Base-by-base conservation (phyloP, 1,140 invertebrate genomes). In the Spodoptera frugiperda region DNA sequence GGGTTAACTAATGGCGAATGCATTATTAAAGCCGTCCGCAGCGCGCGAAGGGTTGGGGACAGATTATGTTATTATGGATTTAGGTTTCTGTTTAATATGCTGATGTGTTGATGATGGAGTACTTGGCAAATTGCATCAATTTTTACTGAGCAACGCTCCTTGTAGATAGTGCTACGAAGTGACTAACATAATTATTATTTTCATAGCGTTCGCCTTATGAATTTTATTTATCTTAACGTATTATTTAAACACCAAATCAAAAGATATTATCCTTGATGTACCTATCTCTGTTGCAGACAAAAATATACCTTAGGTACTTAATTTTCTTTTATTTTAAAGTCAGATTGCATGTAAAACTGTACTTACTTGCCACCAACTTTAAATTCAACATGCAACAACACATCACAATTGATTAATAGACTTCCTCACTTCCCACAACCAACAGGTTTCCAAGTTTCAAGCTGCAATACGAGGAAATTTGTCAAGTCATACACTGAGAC, bases 1-100 rank as follows among this genome's bases (percentile, higher is more conserved):
- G 88, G 89, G 88, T 85, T 89, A 89, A 90, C 89, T 93, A 93
- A 93, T 93, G 91, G 90, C 82, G 78, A 80, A 87, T 93, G 88
- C 87, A 93, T 93, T 93, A 93, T 93, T 93, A 89, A 93, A 89
- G 80, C 82, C 84, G 82, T 15, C 25, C 48, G 72, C 15, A 72
- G 82, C 79, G 84, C 86, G 79, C 76, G 84, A 83, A 87, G 89
- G 89, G 89, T 91, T 87, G 85, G 86, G 82, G 89, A 89, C 86
- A 91, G 88, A 92, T 91, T 91, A 91, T 88, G 86, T 78, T 84
- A 87, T 90, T 86, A 88, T 76, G 80, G 81, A 85, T 87, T 87
- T 87, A 77, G 82, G 82, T 83, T 86, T 82, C 33, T 70, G 46
- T 57, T 53, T 63, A 55, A 57, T 72, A 53, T 73, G 74, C 33